Evolutionary conservation across 53 echinoderm and acorn worm genomes (phyloP), one percentile per base, ranked within the genome.

Genomic region (Astropecten irregularis): DNA sequence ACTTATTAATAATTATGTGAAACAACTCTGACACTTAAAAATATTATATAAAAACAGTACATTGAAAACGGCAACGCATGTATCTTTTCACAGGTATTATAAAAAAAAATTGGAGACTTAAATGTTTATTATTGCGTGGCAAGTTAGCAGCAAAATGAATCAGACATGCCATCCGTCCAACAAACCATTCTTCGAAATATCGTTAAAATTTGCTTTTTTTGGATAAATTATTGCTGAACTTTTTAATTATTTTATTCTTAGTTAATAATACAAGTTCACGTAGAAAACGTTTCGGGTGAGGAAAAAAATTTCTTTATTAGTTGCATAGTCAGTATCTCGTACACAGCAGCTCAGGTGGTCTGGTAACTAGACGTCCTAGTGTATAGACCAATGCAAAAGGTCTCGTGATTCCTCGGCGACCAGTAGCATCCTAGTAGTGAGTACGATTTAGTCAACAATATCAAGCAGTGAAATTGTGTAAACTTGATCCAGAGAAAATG

Each of bases 191-290:
- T 60, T 47, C 46, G 28, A 62, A 79, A 25, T 25, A 3, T 29
- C 28, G 20, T 29, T 48, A 40, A 48, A 33, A 61, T 79, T 68
- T 44, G 5, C 44, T 56, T 54, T 60, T 61, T 35, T 66, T 16
- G 15, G 61, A 79, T 79, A 79, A 79, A 62, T 79, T 79, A 79
- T 79, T 79, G 79, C 79, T 79, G 48, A 79, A 79, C 62, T 7
- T 9, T 40, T 25, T 61, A 42, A 61, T 3, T 42, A 8, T 42
- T 42, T 42, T 11, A 6, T 42, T 42, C 42, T 42, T 42, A 8
- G 42, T 42, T 42, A 8, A 42, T 8, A 8, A 11, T 79, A 79
- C 79, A 79, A 42, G 44, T 51, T 26, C 52, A 51, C 50, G 44
- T 22, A 31, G 50, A 71, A 51, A 71, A 71, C 52, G 29, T 42